These are phyloP conservation scores for Pollenia amentaria DNA, from an alignment of 2,888 invertebrate genomes.

Conservation along the genomic window DNA sequence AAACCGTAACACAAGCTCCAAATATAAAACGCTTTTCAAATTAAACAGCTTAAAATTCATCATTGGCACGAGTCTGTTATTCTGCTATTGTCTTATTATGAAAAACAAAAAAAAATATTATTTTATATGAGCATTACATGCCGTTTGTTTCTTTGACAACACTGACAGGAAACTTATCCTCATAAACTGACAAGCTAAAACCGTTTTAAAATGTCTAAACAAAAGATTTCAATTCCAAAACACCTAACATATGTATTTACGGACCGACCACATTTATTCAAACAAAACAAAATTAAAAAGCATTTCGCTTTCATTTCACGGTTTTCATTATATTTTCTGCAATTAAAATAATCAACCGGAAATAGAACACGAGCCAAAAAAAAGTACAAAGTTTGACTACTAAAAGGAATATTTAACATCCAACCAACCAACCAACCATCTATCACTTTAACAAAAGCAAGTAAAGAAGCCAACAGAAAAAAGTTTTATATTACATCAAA, in stretches of 20 bases:
- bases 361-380: slow-evolving; percentile 84
- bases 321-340: slow-evolving; percentile 75
- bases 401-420: slow-evolving; percentile 26
- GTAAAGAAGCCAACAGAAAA: slow-evolving; percentile 53
- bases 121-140: slow-evolving; percentile 5
- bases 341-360: slow-evolving; percentile 84
- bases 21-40: background rate
- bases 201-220: slow-evolving; percentile 53
- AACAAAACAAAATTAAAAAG: slow-evolving; percentile 66
- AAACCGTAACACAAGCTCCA: too few relatives aligned
- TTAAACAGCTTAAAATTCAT: background rate
- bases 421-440: slow-evolving; percentile 50
- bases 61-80: slow-evolving; percentile 48
- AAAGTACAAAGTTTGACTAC: slow-evolving; percentile 49
- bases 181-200: slow-evolving; percentile 60
- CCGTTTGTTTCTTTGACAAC: slow-evolving; percentile 30
- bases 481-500: slow-evolving; percentile 66
- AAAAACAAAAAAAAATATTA: slow-evolving; percentile 19
- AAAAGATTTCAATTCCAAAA: slow-evolving; percentile 63
- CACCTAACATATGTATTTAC: slow-evolving; percentile 68
- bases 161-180: slow-evolving; percentile 70
- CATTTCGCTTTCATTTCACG: slow-evolving; percentile 82
- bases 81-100: background rate
- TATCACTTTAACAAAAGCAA: slow-evolving; percentile 58
- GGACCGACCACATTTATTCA: slow-evolving; percentile 39